A percentile compares a stretch with the other conserved stretches of the same genome.
phyloP scores from a whole-genome alignment of 2,797 vertebrate genomes.

The Ptychobarbus kaznakovi region DNA sequence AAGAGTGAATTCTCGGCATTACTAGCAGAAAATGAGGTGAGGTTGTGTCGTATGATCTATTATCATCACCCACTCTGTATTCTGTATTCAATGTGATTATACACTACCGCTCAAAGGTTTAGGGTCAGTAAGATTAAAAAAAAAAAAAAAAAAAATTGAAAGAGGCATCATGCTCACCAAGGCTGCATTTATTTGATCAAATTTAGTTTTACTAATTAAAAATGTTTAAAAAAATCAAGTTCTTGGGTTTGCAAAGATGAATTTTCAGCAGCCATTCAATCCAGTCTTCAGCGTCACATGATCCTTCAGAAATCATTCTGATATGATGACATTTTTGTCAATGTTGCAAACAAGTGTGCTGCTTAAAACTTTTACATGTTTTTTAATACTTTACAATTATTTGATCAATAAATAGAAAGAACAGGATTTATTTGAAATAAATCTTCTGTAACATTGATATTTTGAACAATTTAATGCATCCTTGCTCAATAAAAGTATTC shows the following conservation, averaged over 20 bases:
- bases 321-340: not conserved
- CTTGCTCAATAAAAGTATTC: not conserved
- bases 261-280: not conserved
- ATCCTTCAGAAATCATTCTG: not conserved
- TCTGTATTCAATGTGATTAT: not conserved
- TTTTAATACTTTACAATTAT: too few relatives aligned
- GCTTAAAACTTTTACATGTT: too few relatives aligned
- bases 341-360: not conserved
- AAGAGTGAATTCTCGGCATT: slow-evolving; percentile 96
- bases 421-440: not conserved
- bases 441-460: not conserved
- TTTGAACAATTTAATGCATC: not conserved
- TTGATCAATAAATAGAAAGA: too few relatives aligned
- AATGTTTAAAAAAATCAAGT: too few relatives aligned
- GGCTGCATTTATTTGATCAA: not conserved
- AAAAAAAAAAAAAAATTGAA: not conserved
- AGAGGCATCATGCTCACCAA: not conserved
- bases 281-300: not conserved
- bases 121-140: not conserved
- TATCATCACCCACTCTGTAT: not conserved
- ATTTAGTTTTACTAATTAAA: not conserved
- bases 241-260: not conserved
- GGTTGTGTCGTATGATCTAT: slow-evolving; percentile 7
- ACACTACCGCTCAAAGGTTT: not conserved
- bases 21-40: slow-evolving; percentile 92